phyloP scores from a whole-genome alignment of 2,888 invertebrate species.

The Orgyia antiqua region DNA sequence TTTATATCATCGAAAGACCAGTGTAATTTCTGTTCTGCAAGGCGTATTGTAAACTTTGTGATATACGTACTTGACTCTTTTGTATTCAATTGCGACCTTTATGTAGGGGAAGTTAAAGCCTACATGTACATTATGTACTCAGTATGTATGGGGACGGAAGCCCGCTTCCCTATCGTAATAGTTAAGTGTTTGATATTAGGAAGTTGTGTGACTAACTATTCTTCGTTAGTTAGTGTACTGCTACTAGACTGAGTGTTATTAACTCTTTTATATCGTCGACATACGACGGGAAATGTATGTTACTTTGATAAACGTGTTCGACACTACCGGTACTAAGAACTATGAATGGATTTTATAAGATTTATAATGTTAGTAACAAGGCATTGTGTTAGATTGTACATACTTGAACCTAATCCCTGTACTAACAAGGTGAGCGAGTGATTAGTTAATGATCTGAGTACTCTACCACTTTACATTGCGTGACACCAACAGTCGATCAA shows the following conservation, averaged over 20 bases:
- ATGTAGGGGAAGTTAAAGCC: constrained; percentile 23
- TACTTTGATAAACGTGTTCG: too few relatives aligned
- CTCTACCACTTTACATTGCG: too few relatives aligned
- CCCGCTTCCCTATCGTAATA: constrained; percentile 45
- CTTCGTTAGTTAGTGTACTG: constrained; percentile 5
- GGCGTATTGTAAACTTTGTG: constrained; percentile 22
- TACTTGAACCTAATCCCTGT: too few relatives aligned
- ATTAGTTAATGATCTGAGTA: too few relatives aligned
- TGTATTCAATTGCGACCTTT: constrained; percentile 37
- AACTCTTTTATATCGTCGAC: constrained; percentile 22
- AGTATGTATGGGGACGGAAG: constrained; percentile 31
- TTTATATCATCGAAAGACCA: constrained; percentile 8
- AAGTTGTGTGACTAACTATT: constrained; percentile 38
- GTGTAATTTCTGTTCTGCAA: constrained; percentile 10
- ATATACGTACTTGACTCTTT: constrained; percentile 17
- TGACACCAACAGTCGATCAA: too few relatives aligned
- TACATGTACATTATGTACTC: constrained; percentile 8
- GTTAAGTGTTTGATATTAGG: constrained; percentile 43
- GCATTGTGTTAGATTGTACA: too few relatives aligned
- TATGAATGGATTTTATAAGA: too few relatives aligned
- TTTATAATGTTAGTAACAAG: too few relatives aligned
- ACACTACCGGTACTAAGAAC: too few relatives aligned
- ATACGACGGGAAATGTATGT: constrained; percentile 22
- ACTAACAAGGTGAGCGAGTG: too few relatives aligned
- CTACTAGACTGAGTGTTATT: constrained; percentile 22